Percentiles rank a stretch among this genome's conserved stretches.
These are phyloP conservation scores for Rhodinocichla rosea DNA, from an alignment of 2,113 vertebrate species.

Conservation along the genomic window DNA sequence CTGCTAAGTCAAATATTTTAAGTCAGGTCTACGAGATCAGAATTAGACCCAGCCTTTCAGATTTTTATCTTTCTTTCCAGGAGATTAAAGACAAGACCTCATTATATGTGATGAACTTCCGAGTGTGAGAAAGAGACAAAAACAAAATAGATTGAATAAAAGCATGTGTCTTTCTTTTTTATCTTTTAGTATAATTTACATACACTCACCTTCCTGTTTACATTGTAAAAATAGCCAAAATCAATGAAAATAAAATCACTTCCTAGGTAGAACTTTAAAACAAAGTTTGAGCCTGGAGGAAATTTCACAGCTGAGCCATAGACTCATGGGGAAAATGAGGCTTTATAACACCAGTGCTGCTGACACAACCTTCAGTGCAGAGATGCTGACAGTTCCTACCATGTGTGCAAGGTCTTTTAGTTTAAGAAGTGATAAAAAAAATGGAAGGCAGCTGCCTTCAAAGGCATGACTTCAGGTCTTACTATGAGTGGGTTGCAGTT, in stretches of 20 bases:
- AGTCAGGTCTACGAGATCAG: not conserved
- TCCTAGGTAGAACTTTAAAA: not conserved
- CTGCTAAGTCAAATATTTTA: not conserved
- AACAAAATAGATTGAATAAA: not conserved
- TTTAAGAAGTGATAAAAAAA: not conserved
- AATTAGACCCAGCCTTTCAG: not conserved
- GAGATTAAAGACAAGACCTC: not conserved
- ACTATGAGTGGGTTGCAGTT: not conserved
- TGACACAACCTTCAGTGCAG: not conserved
- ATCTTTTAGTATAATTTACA: not conserved
- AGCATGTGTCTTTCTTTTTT: not conserved
- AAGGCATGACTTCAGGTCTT: not conserved
- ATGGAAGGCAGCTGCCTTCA: not conserved
- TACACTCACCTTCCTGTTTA: not conserved
- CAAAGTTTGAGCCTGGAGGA: not conserved
- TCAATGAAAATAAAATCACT: conserved; percentile 19
- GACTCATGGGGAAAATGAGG: not conserved
- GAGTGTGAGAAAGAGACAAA: not conserved
- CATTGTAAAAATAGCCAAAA: not conserved
- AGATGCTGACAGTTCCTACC: not conserved
- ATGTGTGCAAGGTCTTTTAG: not conserved
- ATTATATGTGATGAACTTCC: not conserved
- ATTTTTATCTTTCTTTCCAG: not conserved
- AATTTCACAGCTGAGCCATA: conserved; percentile 26
- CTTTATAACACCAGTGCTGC: not conserved